These are phyloP conservation scores for Actinia equina DNA, from an alignment of 64 coral and sea anemone species.

Conservation along the genomic window DNA sequence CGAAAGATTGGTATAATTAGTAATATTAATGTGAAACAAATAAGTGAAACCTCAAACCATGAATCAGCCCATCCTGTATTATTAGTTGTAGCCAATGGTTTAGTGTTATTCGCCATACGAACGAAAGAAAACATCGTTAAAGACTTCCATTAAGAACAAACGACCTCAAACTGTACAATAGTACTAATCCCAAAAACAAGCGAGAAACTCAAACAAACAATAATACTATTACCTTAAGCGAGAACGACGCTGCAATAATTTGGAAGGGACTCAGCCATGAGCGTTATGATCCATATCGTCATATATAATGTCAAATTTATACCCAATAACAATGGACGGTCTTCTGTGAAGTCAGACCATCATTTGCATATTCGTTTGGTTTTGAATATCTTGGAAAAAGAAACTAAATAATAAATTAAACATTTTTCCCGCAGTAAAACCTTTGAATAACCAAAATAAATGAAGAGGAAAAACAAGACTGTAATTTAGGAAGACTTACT, in stretches of 20 bases:
- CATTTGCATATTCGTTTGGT: not conserved
- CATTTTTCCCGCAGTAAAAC: not conserved
- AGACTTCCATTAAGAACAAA: not conserved
- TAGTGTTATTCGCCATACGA: not conserved
- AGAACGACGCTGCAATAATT: not conserved
- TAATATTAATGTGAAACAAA: not conserved
- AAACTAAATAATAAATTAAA: not conserved
- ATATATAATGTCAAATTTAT: constrained; percentile 3
- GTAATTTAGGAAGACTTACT: no score
- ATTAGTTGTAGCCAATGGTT: not conserved
- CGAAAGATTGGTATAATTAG: not conserved
- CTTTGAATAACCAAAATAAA: not conserved
- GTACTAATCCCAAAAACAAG: not conserved
- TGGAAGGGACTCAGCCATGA: not conserved
- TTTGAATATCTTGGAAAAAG: not conserved
- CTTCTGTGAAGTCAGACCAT: not conserved
- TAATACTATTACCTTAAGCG: not conserved
- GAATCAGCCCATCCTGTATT: not conserved
- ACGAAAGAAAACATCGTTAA: not conserved
- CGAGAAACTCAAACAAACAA: not conserved
- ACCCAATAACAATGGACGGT: not conserved
- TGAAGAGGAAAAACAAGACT: not conserved
- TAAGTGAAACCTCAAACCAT: not conserved
- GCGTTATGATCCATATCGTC: not conserved
- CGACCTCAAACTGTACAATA: not conserved